Evolutionary conservation across 2,113 vertebrate species (phyloP), one percentile per base, ranked within the genome.

Genomic region (Oncorhynchus mykiss): DNA sequence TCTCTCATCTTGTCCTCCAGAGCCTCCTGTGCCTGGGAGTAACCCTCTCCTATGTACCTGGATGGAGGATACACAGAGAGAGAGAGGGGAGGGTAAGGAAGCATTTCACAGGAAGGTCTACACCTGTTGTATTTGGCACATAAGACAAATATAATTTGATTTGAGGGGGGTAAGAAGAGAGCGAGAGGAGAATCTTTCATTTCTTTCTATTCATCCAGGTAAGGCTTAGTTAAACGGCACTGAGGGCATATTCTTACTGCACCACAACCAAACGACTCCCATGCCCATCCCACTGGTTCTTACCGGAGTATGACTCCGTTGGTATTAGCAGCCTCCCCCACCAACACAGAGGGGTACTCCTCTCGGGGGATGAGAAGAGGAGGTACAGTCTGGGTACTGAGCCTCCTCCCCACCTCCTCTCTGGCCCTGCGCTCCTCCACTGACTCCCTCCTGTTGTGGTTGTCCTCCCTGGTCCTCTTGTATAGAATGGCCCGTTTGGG

Each of bases 1-100:
- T 91, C 93, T 81, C 95, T 96, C 96, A 99, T 98, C 67, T 97
- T 94, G 78, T 98, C 96, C 88, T 99, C 97, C 95, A 99, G 95
- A 75, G 91, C 86, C 51, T 99, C 97, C 86, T 97, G 97, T n/a
- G 96, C 95, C 39, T 91, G 93, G 8, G 97, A 99, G 88, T 98
- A 99, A 75, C 94, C 93, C 82, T 96, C 94, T 8, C 98, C 96
- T 60, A 99, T 95, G 83, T 97, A 99, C 84, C 98, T 99, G 86
- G 66, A 68, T 12, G 76, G 12, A 45, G 16, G 29, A 16, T 5
- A 67, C 66, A 68, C 22, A 64, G 39, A 6, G 39, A 45, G 39
- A 45, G 39, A 45, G 39, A 45, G 39, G 39, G 39, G 39, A 45
- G 6, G 34, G 34, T 34, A 34, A 34, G 34, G 34, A 34, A 34